Base-by-base conservation (phyloP, 2,888 invertebrate species). In the Drosophila gaucha region DNA sequence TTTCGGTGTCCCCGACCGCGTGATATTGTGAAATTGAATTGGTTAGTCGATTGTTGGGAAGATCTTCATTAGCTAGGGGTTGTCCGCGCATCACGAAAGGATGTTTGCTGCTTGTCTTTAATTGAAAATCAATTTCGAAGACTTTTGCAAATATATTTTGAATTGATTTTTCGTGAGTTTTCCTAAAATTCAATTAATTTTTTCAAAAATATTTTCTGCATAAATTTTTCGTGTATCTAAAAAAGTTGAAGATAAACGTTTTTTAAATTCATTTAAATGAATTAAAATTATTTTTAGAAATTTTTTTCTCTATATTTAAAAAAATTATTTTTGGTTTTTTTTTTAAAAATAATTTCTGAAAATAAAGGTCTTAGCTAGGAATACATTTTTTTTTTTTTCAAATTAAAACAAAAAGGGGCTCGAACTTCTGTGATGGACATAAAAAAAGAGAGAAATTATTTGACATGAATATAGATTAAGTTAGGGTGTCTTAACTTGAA, bases 11-110 rank as follows among this genome's bases (percentile, higher is more conserved):
- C 31, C 26, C 31, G 26, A 58, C 65, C 70, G 57, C 74, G 71
- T 74, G 70, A 59, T 71, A 44, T 74, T 71, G 58, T 74, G 74
- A 74, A 74, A 74, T 74, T 62, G 70, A 74, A 74, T 74, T 67
- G 38, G 56, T 43, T 52, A 59, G 43, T 39, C 24, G 35, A 55
- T 58, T 1, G 41, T 26, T 44, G 51, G 46, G 60, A 52, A 49
- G 57, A 71, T 38, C 54, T 55, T 56, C 39, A 33, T 12, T 49
- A 36, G 30, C 14, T 22, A 35, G 26, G 54, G 35, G 26, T 46
- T 35, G 33, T 0, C 28, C 16, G 24, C n/a, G 38, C 36, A 4
- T 39, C 39, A 31, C 22, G 30, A 24, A 26, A 51, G 51, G 30
- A 51, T 38, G 39, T 28, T 6, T 9, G 28, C 30, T 9, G 3